These are phyloP conservation scores for Eumerus sabulonum DNA, from an alignment of 2,888 invertebrate genomes.

Conservation along the genomic window DNA sequence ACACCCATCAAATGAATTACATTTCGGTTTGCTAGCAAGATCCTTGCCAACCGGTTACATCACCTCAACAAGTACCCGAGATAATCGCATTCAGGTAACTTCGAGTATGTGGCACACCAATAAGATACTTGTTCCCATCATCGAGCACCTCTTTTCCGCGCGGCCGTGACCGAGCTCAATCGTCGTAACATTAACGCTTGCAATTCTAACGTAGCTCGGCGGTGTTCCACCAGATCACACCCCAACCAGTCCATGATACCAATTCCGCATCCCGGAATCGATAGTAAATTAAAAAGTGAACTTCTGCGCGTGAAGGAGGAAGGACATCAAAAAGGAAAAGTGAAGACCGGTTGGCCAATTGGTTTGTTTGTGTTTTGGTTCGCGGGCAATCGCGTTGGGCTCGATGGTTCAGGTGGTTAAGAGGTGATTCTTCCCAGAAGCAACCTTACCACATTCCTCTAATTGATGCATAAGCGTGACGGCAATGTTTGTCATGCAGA, in stretches of 20 bases:
- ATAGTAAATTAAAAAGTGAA: conserved; percentile 67
- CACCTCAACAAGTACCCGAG: conserved; percentile 3
- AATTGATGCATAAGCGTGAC: conserved; percentile 65
- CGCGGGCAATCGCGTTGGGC: neutral
- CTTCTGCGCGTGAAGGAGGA: conserved; percentile 29
- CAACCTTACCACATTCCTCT: conserved; percentile 44
- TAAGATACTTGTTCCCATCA: conserved; percentile 4
- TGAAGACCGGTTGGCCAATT: conserved; percentile 61
- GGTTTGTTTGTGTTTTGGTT: conserved; percentile 56
- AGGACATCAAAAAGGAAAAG: conserved; percentile 67
- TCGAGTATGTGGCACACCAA: conserved; percentile 32
- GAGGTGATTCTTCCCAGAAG: conserved; percentile 13
- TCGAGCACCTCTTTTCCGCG: conserved; percentile 8
- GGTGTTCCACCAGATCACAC: neutral
- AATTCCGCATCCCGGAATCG: conserved; percentile 63
- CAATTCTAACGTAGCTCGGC: conserved; percentile 21
- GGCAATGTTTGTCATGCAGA: conserved; percentile 59
- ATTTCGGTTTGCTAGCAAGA: conserved; percentile 19
- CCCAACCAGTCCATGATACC: conserved; percentile 11
- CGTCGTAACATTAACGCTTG: conserved; percentile 45
- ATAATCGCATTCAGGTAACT: conserved; percentile 5
- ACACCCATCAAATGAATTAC: conserved; percentile 41
- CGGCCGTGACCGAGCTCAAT: conserved; percentile 16
- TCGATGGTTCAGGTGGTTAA: conserved; percentile 20
- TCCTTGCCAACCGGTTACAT: conserved; percentile 47